Evolutionary conservation across 2,113 vertebrate species (phyloP).

Genomic region (Pangasianodon hypophthalmus): DNA sequence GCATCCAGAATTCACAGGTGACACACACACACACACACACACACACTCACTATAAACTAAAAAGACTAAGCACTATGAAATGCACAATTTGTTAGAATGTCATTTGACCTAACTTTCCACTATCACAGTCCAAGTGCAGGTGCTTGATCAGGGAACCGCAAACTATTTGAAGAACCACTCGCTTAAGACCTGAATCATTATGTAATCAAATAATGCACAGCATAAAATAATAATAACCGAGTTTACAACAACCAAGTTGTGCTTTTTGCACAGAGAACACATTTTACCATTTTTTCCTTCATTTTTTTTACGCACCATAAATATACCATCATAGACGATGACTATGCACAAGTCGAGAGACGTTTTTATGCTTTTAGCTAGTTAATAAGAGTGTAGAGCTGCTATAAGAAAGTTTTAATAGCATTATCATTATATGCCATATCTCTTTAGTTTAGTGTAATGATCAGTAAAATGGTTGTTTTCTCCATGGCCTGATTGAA

Average conservation of each 20-base stretch:
- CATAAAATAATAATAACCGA: not conserved
- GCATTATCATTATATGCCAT: not conserved
- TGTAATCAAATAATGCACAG: not conserved
- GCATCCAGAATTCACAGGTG: slow-evolving; percentile 75
- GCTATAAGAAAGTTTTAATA: not conserved
- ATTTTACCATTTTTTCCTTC: not conserved
- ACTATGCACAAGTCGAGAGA: too few species aligned
- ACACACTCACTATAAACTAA: not conserved
- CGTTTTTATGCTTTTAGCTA: not conserved
- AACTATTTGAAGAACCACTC: not conserved
- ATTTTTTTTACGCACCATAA: not conserved
- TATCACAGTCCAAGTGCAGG: not conserved
- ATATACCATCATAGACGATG: not conserved
- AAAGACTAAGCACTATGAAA: not conserved
- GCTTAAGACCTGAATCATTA: not conserved
- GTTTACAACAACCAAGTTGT: not conserved
- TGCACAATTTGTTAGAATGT: not conserved
- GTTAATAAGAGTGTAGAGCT: not conserved
- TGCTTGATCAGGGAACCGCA: not conserved
- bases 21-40: slow-evolving; percentile 4
- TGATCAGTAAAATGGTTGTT: not conserved
- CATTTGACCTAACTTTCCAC: not conserved
- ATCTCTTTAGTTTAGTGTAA: not conserved
- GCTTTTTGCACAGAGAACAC: not conserved
- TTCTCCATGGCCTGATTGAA: not conserved